Evolutionary conservation across 2,888 invertebrate species (phyloP).

Genomic region (Colostygia pectinataria): DNA sequence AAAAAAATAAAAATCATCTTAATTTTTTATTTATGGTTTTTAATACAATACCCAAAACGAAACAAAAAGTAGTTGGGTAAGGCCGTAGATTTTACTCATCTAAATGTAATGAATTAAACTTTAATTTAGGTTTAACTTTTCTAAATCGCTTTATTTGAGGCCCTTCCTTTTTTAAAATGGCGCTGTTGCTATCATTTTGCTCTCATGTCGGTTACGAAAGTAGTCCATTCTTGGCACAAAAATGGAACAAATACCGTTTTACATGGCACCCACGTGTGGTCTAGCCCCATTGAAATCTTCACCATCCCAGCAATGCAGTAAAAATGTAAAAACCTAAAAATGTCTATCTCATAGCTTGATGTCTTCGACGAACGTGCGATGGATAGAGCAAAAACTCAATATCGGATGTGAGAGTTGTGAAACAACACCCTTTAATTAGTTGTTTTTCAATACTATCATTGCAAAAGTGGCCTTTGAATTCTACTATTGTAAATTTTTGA

Average conservation of each 20-base stretch:
- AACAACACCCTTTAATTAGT: background rate
- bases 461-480: background rate
- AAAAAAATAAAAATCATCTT: too few relatives aligned
- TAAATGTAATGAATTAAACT: too few relatives aligned
- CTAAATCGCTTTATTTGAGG: too few relatives aligned
- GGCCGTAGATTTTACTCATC: too few relatives aligned
- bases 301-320: background rate
- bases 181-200: too few relatives aligned
- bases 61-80: too few relatives aligned
- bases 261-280: background rate
- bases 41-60: too few relatives aligned
- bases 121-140: too few relatives aligned
- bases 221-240: background rate
- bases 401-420: conserved; percentile 2
- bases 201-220: background rate
- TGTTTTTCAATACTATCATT: conserved; percentile 11
- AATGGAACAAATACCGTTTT: background rate
- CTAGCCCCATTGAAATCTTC: background rate
- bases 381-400: conserved; percentile 5
- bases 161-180: too few relatives aligned
- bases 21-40: too few relatives aligned
- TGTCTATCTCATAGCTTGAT: too few relatives aligned
- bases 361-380: too few relatives aligned
- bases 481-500: conserved; percentile 1
- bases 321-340: background rate